Conservation (phyloP, 2,888 invertebrate species). For the Nemotelus nigrinus region DNA sequence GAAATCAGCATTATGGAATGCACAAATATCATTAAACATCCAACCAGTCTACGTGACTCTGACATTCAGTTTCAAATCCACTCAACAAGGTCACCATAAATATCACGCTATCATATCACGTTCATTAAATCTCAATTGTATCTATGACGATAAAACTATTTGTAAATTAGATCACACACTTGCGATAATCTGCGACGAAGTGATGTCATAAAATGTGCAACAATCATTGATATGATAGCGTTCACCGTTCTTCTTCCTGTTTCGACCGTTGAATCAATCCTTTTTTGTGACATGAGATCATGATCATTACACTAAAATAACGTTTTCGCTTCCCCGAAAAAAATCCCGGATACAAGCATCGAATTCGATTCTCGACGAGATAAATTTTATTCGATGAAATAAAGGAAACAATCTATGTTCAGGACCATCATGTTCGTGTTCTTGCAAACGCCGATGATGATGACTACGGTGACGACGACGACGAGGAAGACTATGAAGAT, state of each 20-base stretch:
- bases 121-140: slow-evolving; percentile 49
- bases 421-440: slow-evolving; percentile 37
- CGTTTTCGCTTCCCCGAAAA: slow-evolving; percentile 17
- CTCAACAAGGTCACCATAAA: too few species aligned
- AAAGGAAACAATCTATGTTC: slow-evolving; percentile 50
- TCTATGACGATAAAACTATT: slow-evolving; percentile 51
- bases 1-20: too few species aligned
- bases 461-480: too few species aligned
- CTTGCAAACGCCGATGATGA: background rate
- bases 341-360: slow-evolving; percentile 16
- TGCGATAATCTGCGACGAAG: slow-evolving; percentile 34
- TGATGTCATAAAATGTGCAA: slow-evolving; percentile 44
- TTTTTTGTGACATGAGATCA: too few species aligned
- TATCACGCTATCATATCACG: too few species aligned
- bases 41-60: too few species aligned
- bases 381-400: slow-evolving; percentile 47
- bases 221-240: slow-evolving; percentile 42
- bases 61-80: too few species aligned
- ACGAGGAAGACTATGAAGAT: too few species aligned
- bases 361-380: slow-evolving; percentile 29
- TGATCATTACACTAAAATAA: too few species aligned
- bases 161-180: slow-evolving; percentile 51
- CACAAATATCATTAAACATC: too few species aligned
- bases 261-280: too few species aligned
- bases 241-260: too few species aligned